Conservation (phyloP, 2,797 vertebrate species). For the Pempheris klunzingeri region DNA sequence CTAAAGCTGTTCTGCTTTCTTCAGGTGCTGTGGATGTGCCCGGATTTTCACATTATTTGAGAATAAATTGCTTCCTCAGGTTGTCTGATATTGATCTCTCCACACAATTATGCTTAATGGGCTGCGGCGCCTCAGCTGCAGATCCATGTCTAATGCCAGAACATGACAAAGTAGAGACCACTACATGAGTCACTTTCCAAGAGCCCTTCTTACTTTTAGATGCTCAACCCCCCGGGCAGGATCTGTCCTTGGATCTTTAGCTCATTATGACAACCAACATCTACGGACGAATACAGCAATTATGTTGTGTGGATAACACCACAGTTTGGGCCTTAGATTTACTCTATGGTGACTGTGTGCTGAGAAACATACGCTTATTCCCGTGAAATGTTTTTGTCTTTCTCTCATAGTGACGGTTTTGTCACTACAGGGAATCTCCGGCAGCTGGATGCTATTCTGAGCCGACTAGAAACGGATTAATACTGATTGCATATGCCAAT, state of each 20-base stretch:
- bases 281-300: conserved; percentile 56
- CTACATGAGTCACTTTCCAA: conserved; percentile 49
- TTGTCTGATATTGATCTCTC: conserved; percentile 51
- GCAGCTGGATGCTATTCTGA: conserved; percentile 52
- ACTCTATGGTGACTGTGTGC: conserved; percentile 58
- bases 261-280: conserved; percentile 48
- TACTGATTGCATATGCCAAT: conserved; percentile 70
- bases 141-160: conserved; percentile 31
- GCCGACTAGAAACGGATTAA: conserved; percentile 44
- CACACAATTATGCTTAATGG: conserved; percentile 45
- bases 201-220: conserved; percentile 29
- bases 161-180: conserved; percentile 35
- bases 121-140: conserved; percentile 31
- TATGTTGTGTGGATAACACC: conserved; percentile 52
- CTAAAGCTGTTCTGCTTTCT: neutral
- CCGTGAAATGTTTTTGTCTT: conserved; percentile 60
- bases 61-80: conserved; percentile 25
- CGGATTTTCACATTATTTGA: conserved; percentile 11
- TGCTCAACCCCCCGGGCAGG: conserved; percentile 13
- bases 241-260: conserved; percentile 51
- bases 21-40: neutral
- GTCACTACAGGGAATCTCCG: conserved; percentile 54
- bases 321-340: conserved; percentile 40
- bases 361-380: conserved; percentile 37
- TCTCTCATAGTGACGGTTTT: conserved; percentile 50